phyloP scores from a whole-genome alignment of 2,888 invertebrate genomes.

The Cataglyphis altisquamis region DNA sequence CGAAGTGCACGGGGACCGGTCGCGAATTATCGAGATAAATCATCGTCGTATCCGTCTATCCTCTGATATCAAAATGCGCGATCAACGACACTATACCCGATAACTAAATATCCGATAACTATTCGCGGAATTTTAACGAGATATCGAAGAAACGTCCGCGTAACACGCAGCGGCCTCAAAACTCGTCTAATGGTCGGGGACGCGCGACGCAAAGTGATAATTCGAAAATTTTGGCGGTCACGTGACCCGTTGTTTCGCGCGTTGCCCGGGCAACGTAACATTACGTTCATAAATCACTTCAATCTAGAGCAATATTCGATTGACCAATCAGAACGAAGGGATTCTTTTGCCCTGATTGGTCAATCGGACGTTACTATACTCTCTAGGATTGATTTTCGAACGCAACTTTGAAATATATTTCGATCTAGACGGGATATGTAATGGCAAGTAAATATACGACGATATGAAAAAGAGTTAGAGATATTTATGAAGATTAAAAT shows the following conservation, averaged over 20 bases:
- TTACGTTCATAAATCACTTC: background rate
- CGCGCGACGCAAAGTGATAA: background rate
- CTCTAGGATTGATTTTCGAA: background rate
- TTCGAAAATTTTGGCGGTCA: conserved; percentile 19
- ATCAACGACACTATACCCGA: background rate
- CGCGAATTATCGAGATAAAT: background rate
- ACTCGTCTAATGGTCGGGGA: background rate
- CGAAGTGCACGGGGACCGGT: too few relatives aligned
- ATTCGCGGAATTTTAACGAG: too few relatives aligned
- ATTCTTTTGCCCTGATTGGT: background rate
- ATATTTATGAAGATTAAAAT: too few relatives aligned
- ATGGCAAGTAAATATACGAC: background rate
- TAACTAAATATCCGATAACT: background rate
- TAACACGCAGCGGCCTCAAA: too few relatives aligned
- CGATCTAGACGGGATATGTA: background rate
- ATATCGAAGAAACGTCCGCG: background rate
- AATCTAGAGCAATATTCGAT: background rate
- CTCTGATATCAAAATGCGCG: background rate
- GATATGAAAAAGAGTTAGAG: background rate
- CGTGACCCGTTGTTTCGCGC: background rate
- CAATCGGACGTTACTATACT: background rate
- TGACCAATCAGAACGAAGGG: background rate
- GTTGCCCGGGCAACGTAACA: too few relatives aligned
- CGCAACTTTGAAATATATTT: background rate
- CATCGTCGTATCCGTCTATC: background rate